Base-by-base conservation (phyloP, 2,797 vertebrate species). In the Tolypeutes matacus region DNA sequence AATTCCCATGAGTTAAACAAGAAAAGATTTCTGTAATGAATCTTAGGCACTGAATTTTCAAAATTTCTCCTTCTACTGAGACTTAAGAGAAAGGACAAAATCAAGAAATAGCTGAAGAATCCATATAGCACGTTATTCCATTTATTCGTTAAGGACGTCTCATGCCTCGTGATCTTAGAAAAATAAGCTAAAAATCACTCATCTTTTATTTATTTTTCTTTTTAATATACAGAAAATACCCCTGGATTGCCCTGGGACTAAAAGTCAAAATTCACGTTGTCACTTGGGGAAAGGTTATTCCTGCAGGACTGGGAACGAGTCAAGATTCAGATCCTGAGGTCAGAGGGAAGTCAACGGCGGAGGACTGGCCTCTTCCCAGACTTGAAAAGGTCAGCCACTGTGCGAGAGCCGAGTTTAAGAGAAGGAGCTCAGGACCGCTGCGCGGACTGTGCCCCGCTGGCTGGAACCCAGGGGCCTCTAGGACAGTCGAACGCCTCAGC, bases 381-480 rank as follows among this genome's bases (percentile, higher is more conserved):
- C 93, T 96, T 96, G 87, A 67, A 96, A 96, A 97, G 90, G 86
- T 96, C 96, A 82, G 23, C 97, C 81, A 83, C 86, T 77, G 80
- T 86, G 67, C 29, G 86, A n/a, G n/a, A n/a, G n/a, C n/a, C 39
- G 95, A 93, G 82, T 73, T 70, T 7, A 34, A 3, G 5, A 1
- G 0, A 95, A 49, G 93, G 95, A 96, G 72, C 67, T 3, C 36
- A 70, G 29, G 7, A 80, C 0, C 83, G 4, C 8, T 29, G 39
- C 39, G 3, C 49, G 51, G 60, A 86, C 58, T 21, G 25, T 21
- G 49, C 53, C 69, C 93, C 73, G 17, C 34, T 90, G 78, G 81
- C 60, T 11, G 36, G 76, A 1, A 39, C 39, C 4, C 18, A 25
- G 39, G 53, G 5, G 17, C 77, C 91, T 87, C 23, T 3, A 4